These are phyloP conservation scores for Aythya baeri DNA, from an alignment of 2,113 vertebrate genomes.

Conservation along the genomic window DNA sequence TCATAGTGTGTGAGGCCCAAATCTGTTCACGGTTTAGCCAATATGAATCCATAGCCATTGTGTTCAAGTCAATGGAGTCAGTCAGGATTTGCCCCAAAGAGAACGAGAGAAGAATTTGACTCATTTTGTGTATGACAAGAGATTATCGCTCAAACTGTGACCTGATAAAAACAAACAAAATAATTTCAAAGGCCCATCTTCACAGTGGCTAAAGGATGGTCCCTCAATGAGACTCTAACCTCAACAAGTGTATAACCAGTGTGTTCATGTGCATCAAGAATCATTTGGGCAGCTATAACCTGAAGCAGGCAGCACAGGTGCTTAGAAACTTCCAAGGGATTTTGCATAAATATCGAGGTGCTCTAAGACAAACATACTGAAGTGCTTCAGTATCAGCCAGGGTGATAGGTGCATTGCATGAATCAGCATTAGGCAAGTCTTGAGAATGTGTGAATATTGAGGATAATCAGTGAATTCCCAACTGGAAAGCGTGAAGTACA, in stretches of 20 bases:
- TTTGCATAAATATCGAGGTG: not conserved
- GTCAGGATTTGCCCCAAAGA: constrained; percentile 2
- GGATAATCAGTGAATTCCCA: constrained; percentile 30
- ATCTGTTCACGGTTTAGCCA: not conserved
- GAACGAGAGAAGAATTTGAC: not conserved
- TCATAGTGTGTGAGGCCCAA: not conserved
- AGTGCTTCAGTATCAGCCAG: not conserved
- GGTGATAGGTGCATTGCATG: constrained; percentile 1
- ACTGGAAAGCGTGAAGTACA: not conserved
- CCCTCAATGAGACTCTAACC: not conserved
- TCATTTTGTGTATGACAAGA: not conserved
- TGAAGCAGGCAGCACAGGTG: not conserved
- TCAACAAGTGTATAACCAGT: not conserved
- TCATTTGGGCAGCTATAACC: not conserved
- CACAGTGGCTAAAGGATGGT: not conserved
- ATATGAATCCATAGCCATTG: not conserved
- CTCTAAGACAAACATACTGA: not conserved
- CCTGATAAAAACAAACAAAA: not conserved
- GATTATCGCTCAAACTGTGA: not conserved
- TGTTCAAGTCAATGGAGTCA: constrained; percentile 7
- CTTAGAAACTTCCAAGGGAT: not conserved
- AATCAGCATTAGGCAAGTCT: not conserved
- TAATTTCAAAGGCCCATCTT: accelerated
- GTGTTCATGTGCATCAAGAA: not conserved
- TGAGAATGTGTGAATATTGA: constrained; percentile 7